Base-by-base conservation (phyloP, 2,888 invertebrate species). In the Lottia gigantea region DNA sequence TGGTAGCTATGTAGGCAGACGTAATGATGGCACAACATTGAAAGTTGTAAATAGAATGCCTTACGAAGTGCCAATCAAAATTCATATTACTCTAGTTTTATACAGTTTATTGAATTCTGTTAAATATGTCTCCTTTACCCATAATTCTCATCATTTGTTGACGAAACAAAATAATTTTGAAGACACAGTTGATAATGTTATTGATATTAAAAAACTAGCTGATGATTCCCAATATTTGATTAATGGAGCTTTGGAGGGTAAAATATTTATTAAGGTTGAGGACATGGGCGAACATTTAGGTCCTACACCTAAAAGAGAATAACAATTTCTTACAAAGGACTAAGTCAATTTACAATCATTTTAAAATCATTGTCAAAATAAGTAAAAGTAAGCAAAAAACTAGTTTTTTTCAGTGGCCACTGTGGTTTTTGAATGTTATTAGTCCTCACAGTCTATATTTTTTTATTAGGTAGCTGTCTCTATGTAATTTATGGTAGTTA, bases 181-280 rank as follows among this genome's bases (percentile, higher is more conserved):
- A 15, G 73, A 80, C 46, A 71, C 77, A 19, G 78, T 82, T 40
- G 77, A 80, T 12, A 79, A 80, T 71, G 76, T 84, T n/a, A 76
- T 85, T 25, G 74, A 77, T 6, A 19, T 85, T 63, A 73, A 80
- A 16, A 71, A 71, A 19, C 70, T 85, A 62, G 77, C 69, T 19
- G 78, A 76, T 25, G 78, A 82, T 55, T 83, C 83, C 1, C 78
- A 81, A 0, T 83, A 77, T 67, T 77, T 85, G n/a, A 78, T 83
- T 8, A 77, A 82, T 67, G 82, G 83, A 12, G 78, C 79, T 26
- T 74, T 85, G 31, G 80, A 82, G 19, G 82, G 81, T 1, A 82
- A 79, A 69, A 64, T 84, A 26, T 85, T 83, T 68, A 71, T 85
- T 26, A 84, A 83, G 67, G 73, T 83, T 11, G 80, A 83, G 67